phyloP scores from a whole-genome alignment of 2,797 vertebrate genomes.

The Chanos chanos region DNA sequence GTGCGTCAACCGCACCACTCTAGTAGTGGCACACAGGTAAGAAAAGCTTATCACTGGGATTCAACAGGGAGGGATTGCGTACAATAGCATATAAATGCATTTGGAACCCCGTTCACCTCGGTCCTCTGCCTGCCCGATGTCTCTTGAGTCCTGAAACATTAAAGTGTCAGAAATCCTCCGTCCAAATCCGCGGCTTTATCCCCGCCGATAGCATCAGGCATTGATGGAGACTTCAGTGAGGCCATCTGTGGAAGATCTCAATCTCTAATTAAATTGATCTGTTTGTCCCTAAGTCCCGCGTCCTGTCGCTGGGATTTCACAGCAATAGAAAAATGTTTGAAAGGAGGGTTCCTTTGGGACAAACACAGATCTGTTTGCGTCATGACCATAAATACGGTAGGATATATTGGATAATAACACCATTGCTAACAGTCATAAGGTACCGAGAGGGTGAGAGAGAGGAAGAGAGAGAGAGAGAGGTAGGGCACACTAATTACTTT shows the following conservation, averaged over 20 bases:
- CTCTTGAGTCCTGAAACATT: constrained; percentile 3
- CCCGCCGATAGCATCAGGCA: constrained; percentile 37
- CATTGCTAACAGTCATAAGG: too few relatives aligned
- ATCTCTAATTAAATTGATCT: constrained; percentile 43
- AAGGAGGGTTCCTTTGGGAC: neutral
- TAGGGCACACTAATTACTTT: too few relatives aligned
- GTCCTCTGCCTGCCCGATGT: too few relatives aligned
- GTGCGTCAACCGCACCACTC: constrained; percentile 80
- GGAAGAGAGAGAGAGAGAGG: too few relatives aligned
- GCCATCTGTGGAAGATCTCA: constrained; percentile 33
- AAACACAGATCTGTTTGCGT: neutral
- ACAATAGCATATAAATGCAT: constrained; percentile 12
- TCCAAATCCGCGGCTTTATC: constrained; percentile 28
- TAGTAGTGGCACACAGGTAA: constrained; percentile 89
- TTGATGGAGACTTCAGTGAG: constrained; percentile 30
- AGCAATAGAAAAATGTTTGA: constrained; percentile 16
- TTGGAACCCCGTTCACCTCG: too few relatives aligned
- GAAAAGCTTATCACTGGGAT: too few relatives aligned
- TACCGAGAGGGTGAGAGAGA: too few relatives aligned
- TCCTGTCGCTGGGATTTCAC: constrained; percentile 6
- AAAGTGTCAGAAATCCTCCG: constrained; percentile 12
- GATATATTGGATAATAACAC: neutral
- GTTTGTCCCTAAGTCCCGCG: constrained; percentile 26
- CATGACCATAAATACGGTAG: neutral
- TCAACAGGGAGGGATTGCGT: constrained; percentile 47